phyloP scores from a whole-genome alignment of 2,888 invertebrate genomes.

The Acleris holmiana region DNA sequence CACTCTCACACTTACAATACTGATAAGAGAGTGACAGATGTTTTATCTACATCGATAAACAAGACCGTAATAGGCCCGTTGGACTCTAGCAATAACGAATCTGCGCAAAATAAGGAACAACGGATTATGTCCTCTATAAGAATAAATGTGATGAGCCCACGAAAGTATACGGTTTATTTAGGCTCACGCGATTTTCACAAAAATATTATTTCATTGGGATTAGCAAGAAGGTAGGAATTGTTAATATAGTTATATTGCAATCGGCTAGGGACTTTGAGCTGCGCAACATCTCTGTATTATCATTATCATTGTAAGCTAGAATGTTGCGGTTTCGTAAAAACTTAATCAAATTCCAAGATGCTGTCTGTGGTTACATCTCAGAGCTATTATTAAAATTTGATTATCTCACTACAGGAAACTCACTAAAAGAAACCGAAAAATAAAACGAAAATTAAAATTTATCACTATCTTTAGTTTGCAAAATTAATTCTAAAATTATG shows the following conservation, averaged over 20 bases:
- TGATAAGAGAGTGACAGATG: too few species aligned
- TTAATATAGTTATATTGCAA: not conserved
- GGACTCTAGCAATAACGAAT: too few species aligned
- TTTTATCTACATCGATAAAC: too few species aligned
- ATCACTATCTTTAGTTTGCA: slow-evolving; percentile 68
- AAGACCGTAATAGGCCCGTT: too few species aligned
- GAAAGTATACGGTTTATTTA: not conserved
- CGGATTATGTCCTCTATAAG: not conserved
- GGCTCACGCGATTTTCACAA: slow-evolving; percentile 3
- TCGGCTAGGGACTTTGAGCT: not conserved
- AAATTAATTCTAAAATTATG: slow-evolving; percentile 62
- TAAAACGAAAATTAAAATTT: slow-evolving; percentile 38
- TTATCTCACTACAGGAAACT: not conserved
- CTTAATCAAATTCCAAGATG: slow-evolving; percentile 7
- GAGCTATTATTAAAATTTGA: not conserved
- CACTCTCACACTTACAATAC: too few species aligned
- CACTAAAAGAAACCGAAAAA: slow-evolving; percentile 4
- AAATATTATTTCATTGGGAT: not conserved
- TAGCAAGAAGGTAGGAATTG: not conserved
- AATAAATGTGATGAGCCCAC: not conserved
- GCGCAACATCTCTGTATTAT: not conserved
- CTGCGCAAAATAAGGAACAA: not conserved
- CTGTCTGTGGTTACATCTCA: slow-evolving; percentile 2
- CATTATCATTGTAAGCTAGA: not conserved
- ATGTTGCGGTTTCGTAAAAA: slow-evolving; percentile 1